Conservation (phyloP, 2,113 vertebrate species). For the Bubo bubo region DNA sequence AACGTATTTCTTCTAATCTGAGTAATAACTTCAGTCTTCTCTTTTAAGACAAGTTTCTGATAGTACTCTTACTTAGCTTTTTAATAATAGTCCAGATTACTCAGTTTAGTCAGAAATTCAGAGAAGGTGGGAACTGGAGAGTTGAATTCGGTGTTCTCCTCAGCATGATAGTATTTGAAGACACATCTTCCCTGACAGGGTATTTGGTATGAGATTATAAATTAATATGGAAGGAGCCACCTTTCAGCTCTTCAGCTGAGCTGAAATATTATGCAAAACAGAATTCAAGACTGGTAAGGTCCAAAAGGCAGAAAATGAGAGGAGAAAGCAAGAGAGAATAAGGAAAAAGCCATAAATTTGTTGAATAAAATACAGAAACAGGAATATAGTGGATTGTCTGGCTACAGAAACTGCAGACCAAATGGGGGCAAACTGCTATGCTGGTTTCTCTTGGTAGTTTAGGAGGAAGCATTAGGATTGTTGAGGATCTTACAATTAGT, state of each 20-base stretch:
- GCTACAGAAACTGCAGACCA: background rate
- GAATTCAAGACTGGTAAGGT: background rate
- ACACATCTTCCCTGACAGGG: background rate
- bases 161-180: background rate
- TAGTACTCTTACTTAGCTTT: background rate
- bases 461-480: background rate
- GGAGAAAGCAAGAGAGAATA: background rate
- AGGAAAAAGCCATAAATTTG: background rate
- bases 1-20: background rate
- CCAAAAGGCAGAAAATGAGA: background rate
- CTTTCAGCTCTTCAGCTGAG: background rate
- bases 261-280: background rate
- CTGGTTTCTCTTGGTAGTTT: background rate
- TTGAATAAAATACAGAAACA: background rate
- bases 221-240: background rate
- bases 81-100: background rate
- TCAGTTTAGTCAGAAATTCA: background rate
- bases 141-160: background rate
- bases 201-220: background rate
- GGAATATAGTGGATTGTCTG: background rate
- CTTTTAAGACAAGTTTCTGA: background rate
- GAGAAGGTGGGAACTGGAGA: background rate
- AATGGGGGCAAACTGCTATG: background rate
- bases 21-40: background rate
- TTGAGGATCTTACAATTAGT: background rate